These are phyloP conservation scores for Xenentodon cancila DNA, from an alignment of 2,797 vertebrate genomes.

Conservation along the genomic window DNA sequence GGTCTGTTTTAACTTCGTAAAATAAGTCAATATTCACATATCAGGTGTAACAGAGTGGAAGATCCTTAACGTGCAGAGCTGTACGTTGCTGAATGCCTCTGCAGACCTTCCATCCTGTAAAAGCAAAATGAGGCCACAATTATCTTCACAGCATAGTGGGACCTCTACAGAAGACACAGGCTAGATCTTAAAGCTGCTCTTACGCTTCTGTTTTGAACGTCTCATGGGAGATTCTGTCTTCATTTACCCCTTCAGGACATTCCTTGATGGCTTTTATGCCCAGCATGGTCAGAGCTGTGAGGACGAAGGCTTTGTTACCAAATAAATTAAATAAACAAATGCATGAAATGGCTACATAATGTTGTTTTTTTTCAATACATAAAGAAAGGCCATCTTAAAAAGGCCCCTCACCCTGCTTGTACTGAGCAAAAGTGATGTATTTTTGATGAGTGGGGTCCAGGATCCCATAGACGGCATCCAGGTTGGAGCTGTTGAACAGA, in stretches of 20 bases:
- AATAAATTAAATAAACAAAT: too few relatives aligned
- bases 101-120: constrained; percentile 70
- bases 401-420: constrained; percentile 77
- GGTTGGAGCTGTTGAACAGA: constrained; percentile 69
- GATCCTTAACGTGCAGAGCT: too few relatives aligned
- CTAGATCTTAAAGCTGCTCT: constrained; percentile 43
- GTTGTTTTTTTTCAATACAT: too few relatives aligned
- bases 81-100: constrained; percentile 22
- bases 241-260: constrained; percentile 69
- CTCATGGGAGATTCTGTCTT: constrained; percentile 76
- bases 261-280: constrained; percentile 75
- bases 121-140: constrained; percentile 16
- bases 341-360: too few relatives aligned
- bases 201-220: constrained; percentile 81
- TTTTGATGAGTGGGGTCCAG: constrained; percentile 72
- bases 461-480: constrained; percentile 72
- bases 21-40: too few relatives aligned
- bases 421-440: constrained; percentile 71
- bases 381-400: too few relatives aligned
- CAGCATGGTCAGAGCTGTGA: constrained; percentile 75
- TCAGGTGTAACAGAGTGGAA: too few relatives aligned
- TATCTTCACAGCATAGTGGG: neutral
- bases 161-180: neutral
- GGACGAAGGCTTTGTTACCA: neutral
- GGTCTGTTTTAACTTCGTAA: too few relatives aligned